Base-by-base conservation (phyloP, 2,113 vertebrate genomes). In the Gymnogyps californianus region DNA sequence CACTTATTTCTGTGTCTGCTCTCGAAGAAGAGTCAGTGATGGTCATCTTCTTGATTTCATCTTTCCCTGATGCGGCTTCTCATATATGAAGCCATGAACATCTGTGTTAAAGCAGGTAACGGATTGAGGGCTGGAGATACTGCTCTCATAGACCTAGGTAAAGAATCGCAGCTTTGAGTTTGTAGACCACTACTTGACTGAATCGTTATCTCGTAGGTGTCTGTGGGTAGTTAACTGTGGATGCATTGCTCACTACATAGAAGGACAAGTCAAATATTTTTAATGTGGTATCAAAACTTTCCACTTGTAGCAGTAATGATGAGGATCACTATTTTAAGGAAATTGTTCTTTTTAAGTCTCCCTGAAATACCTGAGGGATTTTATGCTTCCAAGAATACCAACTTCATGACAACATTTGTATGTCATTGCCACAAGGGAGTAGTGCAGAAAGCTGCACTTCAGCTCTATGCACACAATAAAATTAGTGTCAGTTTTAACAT, bases 251-350 rank as follows among this genome's bases (percentile, higher is more conserved):
- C 52, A 62, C 84, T 83, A n/a, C 70, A 31, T 55, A 77, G 66
- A 72, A 95, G 36, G 69, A 42, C 46, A 75, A 94, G 31, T 93
- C 38, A 96, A 94, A 93, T 97, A 96, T 89, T 97, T 98, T 96
- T 87, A 81, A 83, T 42, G 16, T 58, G 64, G 47, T 94, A 59
- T 93, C 93, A 96, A 83, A 96, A 47, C 67, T 91, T 98, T 69
- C 64, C 76, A 44, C 36, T 81, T 89, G 44, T 71, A 70, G 59
- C 58, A 79, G 64, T 88, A 67, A 89, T 49, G 47, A 47, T 58
- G 54, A 84, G 31, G 62, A 80, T 85, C 26, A 32, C 70, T 92
- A 46, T 92, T 95, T 62, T 97, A 95, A 93, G 94, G 93, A 95
- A 92, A 83, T 91, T 69, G 47, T 87, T 87, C 76, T 93, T 94